Conservation (phyloP, 2,888 invertebrate species). For the Macaria notata region DNA sequence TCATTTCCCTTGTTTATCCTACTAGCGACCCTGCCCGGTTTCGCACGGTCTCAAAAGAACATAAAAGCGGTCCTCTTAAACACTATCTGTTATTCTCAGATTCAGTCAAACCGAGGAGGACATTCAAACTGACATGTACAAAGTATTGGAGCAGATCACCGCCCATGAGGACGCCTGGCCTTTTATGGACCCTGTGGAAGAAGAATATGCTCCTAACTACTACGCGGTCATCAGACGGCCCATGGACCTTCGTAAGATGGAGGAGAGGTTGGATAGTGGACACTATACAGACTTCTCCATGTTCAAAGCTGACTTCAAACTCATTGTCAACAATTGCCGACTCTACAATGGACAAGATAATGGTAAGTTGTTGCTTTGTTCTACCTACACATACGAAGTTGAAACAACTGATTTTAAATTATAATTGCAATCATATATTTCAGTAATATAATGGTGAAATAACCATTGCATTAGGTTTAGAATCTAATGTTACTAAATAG, state of each 20-base stretch:
- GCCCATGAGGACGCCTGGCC: slow-evolving; percentile 97
- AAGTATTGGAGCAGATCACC: slow-evolving; percentile 93
- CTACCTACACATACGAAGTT: background rate
- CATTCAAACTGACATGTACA: slow-evolving; percentile 94
- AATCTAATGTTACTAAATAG: too few species aligned
- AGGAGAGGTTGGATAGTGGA: slow-evolving; percentile 91
- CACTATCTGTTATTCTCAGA: slow-evolving; percentile 62
- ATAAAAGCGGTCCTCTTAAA: too few species aligned
- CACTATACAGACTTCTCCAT: slow-evolving; percentile 90
- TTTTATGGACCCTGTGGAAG: slow-evolving; percentile 95
- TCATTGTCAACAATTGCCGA: slow-evolving; percentile 96
- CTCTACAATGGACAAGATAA: slow-evolving; percentile 96
- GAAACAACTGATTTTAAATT: too few species aligned
- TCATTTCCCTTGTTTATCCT: too few species aligned
- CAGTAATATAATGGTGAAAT: too few species aligned
- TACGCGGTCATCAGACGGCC: slow-evolving; percentile 89
- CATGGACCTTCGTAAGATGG: slow-evolving; percentile 95
- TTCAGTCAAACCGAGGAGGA: slow-evolving; percentile 92
- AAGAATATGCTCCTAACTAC: slow-evolving; percentile 94
- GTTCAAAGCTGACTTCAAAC: slow-evolving; percentile 93
- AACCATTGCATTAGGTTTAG: too few species aligned
- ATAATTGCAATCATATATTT: too few species aligned
- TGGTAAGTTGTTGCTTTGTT: slow-evolving; percentile 81
- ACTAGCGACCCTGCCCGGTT: too few species aligned
- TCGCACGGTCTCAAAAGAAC: too few species aligned